These are phyloP conservation scores for Alcedo atthis DNA, from an alignment of 2,797 vertebrate genomes.

Conservation along the genomic window DNA sequence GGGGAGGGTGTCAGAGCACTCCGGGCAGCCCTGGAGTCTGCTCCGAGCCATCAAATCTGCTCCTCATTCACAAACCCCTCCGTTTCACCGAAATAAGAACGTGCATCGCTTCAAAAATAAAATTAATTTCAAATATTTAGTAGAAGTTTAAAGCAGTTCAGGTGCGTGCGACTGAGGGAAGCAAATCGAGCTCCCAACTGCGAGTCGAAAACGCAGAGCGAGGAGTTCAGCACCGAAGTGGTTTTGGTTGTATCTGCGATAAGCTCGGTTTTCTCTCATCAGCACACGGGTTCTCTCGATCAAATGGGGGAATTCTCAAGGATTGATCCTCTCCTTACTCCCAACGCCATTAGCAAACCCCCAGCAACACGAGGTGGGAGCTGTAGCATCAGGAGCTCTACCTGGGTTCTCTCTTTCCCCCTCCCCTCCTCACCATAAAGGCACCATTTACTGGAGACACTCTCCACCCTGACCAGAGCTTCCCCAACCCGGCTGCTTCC, in stretches of 20 bases:
- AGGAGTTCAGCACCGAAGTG: neutral
- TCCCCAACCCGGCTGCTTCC: neutral
- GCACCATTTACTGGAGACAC: neutral
- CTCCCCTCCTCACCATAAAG: neutral
- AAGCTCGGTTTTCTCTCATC: neutral
- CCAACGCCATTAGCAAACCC: neutral
- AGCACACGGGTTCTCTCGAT: neutral
- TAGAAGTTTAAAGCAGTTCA: neutral
- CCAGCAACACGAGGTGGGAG: fast-evolving
- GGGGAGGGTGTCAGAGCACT: neutral
- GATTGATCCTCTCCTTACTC: neutral
- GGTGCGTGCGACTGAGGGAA: neutral
- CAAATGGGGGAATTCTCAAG: too few species aligned
- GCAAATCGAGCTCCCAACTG: neutral
- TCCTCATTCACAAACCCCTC: neutral
- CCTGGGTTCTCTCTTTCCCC: neutral
- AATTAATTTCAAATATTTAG: neutral
- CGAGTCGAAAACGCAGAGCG: neutral
- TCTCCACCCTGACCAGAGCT: neutral
- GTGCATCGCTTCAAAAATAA: fast-evolving
- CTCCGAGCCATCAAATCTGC: neutral
- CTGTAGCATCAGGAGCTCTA: neutral
- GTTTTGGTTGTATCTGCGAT: fast-evolving
- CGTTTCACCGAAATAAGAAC: neutral
- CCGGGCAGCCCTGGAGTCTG: neutral